Evolutionary conservation across 1,140 invertebrate species (phyloP).

Genomic region (honey bee (Apis mellifera)): DNA sequence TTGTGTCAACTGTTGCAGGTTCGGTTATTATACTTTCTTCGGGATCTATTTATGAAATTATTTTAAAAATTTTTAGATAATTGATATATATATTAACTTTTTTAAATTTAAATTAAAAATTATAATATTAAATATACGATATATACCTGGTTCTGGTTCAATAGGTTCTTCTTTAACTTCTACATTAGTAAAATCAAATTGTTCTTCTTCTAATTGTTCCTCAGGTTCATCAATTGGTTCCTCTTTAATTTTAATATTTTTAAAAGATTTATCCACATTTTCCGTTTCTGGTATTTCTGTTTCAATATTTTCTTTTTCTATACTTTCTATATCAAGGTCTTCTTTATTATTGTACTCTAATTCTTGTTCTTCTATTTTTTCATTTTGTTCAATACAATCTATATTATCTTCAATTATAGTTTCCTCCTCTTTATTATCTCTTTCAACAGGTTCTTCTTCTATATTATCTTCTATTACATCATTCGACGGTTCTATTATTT

Average conservation of each 20-base stretch:
- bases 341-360: conserved; percentile 68
- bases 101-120: neutral
- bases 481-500: neutral
- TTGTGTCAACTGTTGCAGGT: conserved; percentile 81
- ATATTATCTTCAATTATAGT: conserved; percentile 68
- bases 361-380: conserved; percentile 78
- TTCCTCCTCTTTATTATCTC: conserved; percentile 68
- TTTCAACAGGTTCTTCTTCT: neutral
- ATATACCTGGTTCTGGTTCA: conserved; percentile 83
- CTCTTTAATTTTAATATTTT: conserved; percentile 83
- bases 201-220: conserved; percentile 53
- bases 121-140: neutral
- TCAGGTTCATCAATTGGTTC: conserved; percentile 73
- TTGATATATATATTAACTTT: neutral
- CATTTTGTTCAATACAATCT: conserved; percentile 61
- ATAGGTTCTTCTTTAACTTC: conserved; percentile 84
- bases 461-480: conserved; percentile 18
- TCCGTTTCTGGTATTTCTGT: conserved; percentile 67
- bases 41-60: conserved; percentile 63
- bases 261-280: conserved; percentile 63
- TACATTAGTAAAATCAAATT: conserved; percentile 73
- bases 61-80: conserved; percentile 16
- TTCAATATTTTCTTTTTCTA: conserved; percentile 42
- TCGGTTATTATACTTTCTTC: conserved; percentile 78
- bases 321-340: conserved; percentile 19